phyloP scores from a whole-genome alignment of 2,113 vertebrate species.

The Apus apus region DNA sequence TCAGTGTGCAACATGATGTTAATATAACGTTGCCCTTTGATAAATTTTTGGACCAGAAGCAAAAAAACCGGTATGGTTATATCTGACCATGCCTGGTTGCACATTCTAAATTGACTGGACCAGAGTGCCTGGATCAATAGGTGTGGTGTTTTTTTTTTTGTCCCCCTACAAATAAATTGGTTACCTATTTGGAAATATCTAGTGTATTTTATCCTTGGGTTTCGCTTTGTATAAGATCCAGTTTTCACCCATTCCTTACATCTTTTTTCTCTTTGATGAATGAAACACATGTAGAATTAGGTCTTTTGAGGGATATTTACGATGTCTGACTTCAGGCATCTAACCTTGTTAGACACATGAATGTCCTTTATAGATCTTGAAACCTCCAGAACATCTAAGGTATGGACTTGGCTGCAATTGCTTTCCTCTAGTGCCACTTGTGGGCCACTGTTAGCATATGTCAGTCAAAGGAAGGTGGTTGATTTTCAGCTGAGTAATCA shows the following conservation, averaged over 20 bases:
- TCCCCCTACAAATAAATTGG: neutral
- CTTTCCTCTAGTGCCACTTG: neutral
- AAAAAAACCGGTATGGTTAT: neutral
- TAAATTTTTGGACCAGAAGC: neutral
- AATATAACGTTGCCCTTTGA: neutral
- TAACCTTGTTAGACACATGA: neutral
- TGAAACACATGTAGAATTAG: neutral
- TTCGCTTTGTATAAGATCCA: neutral
- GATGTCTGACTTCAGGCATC: neutral
- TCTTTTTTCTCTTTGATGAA: neutral
- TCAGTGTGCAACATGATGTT: neutral
- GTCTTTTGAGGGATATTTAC: neutral
- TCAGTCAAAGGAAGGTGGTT: neutral
- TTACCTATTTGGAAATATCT: neutral
- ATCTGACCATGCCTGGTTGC: neutral
- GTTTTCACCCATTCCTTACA: neutral
- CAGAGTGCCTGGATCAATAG: neutral
- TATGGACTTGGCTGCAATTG: neutral
- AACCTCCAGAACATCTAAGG: neutral
- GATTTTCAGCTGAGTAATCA: neutral
- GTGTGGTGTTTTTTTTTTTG: neutral
- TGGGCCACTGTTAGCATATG: neutral
- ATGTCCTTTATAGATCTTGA: neutral
- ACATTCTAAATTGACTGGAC: neutral
- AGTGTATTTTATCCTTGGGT: neutral